Base-by-base conservation (phyloP, 2,888 invertebrate species). In the Atrina japonica region DNA sequence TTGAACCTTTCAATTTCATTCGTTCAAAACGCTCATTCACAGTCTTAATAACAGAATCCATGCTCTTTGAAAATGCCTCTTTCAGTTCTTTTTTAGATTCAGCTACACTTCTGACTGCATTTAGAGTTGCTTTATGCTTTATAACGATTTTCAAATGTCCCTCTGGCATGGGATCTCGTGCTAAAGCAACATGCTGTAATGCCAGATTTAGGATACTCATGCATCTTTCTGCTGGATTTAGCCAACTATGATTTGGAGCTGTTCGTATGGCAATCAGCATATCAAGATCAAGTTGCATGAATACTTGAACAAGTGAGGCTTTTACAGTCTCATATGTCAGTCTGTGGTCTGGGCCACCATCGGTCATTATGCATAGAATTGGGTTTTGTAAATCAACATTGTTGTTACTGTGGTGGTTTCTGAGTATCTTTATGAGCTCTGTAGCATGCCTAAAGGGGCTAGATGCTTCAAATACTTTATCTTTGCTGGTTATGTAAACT, bases 261-360 rank as follows among this genome's bases (percentile, higher is more conserved):
- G 75, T 74, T 43, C 73, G 9, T n/a, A 64, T 52, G 0, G 71
- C 66, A 21, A 76, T 45, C 5, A 73, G 50, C 18, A 73, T 21
- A 50, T 78, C 73, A 0, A 78, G 49, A 47, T 78, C 67, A 18
- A 78, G 66, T 9, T 43, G 35, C n/a, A 68, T 56, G 43, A 76
- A 76, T 11, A 76, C 5, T 9, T 55, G 55, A 7, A 71, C 21
- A 3, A 59, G 16, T 29, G 76, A 56, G 21, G 58, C 25, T 52
- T 76, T 65, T 9, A 76, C 66, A 25, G 50, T 52, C 21, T 69
- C 56, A 63, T 53, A 68, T 11, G 70, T 66, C 11, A 58, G 11
- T 29, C 75, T 64, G 58, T 77, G 71, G 35, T 75, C 73, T 41
- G 72, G 73, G 9, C 73, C 76, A 9, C 76, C 70, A 70, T 76